Evolutionary conservation across 2,888 invertebrate genomes (phyloP), one percentile per base, ranked within the genome.

Genomic region (Azorinus chamasolen): DNA sequence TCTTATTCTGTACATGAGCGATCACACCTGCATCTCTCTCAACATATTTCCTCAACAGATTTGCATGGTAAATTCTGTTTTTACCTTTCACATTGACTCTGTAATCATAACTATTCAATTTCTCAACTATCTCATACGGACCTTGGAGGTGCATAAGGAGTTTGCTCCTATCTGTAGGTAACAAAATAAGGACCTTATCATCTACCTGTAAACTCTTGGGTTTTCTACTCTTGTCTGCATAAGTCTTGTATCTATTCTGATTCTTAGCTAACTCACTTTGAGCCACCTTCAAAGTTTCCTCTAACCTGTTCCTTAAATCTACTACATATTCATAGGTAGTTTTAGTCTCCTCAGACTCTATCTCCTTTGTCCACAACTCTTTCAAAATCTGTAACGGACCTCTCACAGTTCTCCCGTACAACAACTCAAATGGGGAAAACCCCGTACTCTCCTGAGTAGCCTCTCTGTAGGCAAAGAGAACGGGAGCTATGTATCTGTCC

Each of bases 141-240:
- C 79, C 76, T 27, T 72, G 69, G 78, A 74, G 80, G 20, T 74
- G 73, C 55, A 80, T 61, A 2, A 76, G 57, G 10, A 78, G 57
- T 46, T 85, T 86, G 62, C 83, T 85, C 5, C 48, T 16, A 20
- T 84, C 72, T 0, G 84, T 84, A 1, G 84, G 83, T 4, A 84
- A 37, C 16, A 87, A 55, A 0, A 87, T 58, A 12, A 86, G 48
- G 0, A 79, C 83, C 20, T 69, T 64, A 12, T 83, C 83, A 16
- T 73, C 79, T 16, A 59, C 50, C 18, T 66, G 45, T 12, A 83
- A 59, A 4, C 39, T 16, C 50, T 75, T 41, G 1, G 10, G 1
- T 41, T 43, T 73, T 2, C 73, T 59, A 24, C 68, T 83, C 16
- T 24, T 25, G 41, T 86, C 79, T 55, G 76, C 79, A 39, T 79